These are phyloP conservation scores for Colletes gigas DNA, from an alignment of 1,140 invertebrate genomes.

Conservation along the genomic window DNA sequence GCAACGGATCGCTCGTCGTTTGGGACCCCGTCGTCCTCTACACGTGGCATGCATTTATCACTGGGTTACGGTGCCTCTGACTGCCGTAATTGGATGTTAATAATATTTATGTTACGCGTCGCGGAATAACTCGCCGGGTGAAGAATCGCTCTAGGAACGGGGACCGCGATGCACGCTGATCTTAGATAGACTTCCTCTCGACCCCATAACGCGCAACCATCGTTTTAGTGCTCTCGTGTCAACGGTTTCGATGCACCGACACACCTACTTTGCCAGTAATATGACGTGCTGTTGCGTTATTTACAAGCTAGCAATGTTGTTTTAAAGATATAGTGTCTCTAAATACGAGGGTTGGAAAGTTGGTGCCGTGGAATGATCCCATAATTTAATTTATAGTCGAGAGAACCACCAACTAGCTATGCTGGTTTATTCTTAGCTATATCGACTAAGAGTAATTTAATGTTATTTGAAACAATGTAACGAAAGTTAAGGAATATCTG, in stretches of 20 bases:
- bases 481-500: no score
- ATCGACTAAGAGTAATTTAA: no score
- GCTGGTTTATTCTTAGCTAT: no score
- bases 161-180: neutral
- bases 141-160: constrained; percentile 14
- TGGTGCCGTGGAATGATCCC: no score
- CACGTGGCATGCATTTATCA: constrained; percentile 8
- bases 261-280: no score
- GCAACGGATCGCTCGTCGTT: neutral
- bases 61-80: neutral
- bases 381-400: no score
- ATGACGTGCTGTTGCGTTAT: no score
- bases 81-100: constrained; percentile 1
- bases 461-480: no score
- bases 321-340: no score
- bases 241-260: neutral
- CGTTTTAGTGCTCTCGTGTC: neutral
- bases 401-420: no score
- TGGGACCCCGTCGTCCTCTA: neutral
- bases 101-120: constrained; percentile 8
- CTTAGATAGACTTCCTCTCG: neutral
- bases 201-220: neutral
- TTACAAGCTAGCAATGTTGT: no score
- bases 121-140: neutral
- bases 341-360: no score